Base-by-base conservation (phyloP, 2,113 vertebrate species). In the Amia ocellicauda region DNA sequence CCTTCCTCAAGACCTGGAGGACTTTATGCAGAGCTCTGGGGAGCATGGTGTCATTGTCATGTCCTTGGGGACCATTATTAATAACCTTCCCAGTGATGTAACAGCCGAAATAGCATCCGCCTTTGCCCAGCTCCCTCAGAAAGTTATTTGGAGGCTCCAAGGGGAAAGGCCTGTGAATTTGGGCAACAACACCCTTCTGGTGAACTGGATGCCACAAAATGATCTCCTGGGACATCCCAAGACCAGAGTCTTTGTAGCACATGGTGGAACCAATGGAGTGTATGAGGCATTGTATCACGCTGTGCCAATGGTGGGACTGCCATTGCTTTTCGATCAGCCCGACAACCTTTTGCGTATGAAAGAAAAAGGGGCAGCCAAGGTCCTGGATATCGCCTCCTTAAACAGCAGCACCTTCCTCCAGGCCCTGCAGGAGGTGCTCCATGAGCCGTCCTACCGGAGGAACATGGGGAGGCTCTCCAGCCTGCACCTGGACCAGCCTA, bases 191-290 rank as follows among this genome's bases (percentile, higher is more conserved):
- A n/a, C n/a, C n/a, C n/a, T n/a, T n/a, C n/a, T n/a, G n/a, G 20
- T 47, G 3, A 3, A 24, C 23, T 72, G 70, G 66, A 22, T 69
- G 36, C 66, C 70, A 8, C 70, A 72, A 41, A 69, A 65, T 27
- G 70, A 72, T 47, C 28, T 72, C 19, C 62, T 72, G 41, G 70
- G 70, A 1, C 64, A 71, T 60, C 64, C 69, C n/a, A 67, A 67
- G 29, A 63, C 59, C 23, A 28, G 50, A 17, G n/a, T n/a, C n/a
- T n/a, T n/a, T n/a, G n/a, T n/a, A n/a, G n/a, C n/a, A n/a, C n/a
- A n/a, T n/a, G n/a, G n/a, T n/a, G n/a, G n/a, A n/a, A n/a, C n/a
- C n/a, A n/a, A n/a, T n/a, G n/a, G n/a, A n/a, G n/a, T n/a, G 59
- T 54, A 52, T 7, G 64, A 71, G 31, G 69, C 64, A 7, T 67